Percentiles rank a stretch among this genome's conserved stretches.
Conservation (phyloP, 2,888 invertebrate genomes). For the Heliconius erato region DNA sequence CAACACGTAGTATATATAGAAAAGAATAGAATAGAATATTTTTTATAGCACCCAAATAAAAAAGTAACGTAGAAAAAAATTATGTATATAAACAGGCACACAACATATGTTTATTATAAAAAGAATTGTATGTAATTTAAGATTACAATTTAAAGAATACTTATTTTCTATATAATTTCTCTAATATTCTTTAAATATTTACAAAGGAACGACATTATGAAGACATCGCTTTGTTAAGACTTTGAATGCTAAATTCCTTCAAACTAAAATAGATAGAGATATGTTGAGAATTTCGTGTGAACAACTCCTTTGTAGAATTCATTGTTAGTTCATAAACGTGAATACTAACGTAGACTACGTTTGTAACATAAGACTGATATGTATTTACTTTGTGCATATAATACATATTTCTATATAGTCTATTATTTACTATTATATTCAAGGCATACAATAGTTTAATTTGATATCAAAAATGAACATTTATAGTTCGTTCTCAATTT, state of each 20-base stretch:
- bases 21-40: too few relatives aligned
- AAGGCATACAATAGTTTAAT: neutral
- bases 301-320: constrained; percentile 21
- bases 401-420: too few relatives aligned
- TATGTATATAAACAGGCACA: too few relatives aligned
- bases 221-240: neutral
- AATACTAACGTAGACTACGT: neutral
- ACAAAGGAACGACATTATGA: constrained; percentile 3
- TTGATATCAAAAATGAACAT: neutral
- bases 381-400: neutral
- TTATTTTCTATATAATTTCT: neutral
- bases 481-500: neutral
- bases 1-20: too few relatives aligned
- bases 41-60: too few relatives aligned
- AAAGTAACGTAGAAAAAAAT: too few relatives aligned
- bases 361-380: neutral
- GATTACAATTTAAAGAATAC: neutral
- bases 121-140: too few relatives aligned
- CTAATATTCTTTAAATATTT: neutral
- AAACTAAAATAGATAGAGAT: constrained; percentile 10
- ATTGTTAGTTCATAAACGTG: neutral
- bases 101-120: too few relatives aligned
- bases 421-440: neutral
- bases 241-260: constrained; percentile 2
- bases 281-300: constrained; percentile 23